Conservation (phyloP, 2,797 vertebrate genomes). For the Erithacus rubecula region DNA sequence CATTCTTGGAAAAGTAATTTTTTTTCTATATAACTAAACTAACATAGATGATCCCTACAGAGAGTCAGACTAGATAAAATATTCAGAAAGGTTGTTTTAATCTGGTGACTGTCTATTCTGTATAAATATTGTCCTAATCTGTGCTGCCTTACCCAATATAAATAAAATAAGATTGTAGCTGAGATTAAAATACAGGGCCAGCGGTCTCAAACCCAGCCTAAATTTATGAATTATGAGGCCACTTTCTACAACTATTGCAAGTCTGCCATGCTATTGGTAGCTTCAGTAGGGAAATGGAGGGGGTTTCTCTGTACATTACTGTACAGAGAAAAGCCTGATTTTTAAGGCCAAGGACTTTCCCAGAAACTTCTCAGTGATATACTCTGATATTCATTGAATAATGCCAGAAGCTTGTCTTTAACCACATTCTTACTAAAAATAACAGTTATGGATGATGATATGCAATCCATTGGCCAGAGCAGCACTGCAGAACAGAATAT, state of each 20-base stretch:
- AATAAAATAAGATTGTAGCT: constrained; percentile 10
- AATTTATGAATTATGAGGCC: neutral
- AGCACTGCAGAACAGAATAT: neutral
- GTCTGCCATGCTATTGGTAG: neutral
- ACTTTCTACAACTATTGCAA: neutral
- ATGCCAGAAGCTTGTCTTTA: neutral
- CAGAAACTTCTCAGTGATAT: neutral
- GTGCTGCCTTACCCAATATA: neutral
- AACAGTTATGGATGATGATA: accelerated
- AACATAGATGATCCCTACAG: neutral
- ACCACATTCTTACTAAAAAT: neutral
- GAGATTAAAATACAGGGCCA: neutral
- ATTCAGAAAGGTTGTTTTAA: constrained; percentile 45
- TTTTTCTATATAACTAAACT: constrained; percentile 14
- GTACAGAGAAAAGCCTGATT: neutral
- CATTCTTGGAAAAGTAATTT: constrained; percentile 28
- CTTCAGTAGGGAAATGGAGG: neutral
- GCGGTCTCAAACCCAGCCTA: neutral
- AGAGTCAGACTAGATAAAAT: constrained; percentile 40
- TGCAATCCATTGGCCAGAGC: neutral
- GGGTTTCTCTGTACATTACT: neutral
- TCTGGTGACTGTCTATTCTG: neutral
- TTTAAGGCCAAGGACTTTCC: neutral
- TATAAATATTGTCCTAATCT: constrained; percentile 41
- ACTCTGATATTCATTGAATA: neutral